A percentile compares a stretch with the other conserved stretches of the same genome.
These are phyloP conservation scores for Amphiprion percula DNA, from an alignment of 2,113 vertebrate species.

Conservation along the genomic window DNA sequence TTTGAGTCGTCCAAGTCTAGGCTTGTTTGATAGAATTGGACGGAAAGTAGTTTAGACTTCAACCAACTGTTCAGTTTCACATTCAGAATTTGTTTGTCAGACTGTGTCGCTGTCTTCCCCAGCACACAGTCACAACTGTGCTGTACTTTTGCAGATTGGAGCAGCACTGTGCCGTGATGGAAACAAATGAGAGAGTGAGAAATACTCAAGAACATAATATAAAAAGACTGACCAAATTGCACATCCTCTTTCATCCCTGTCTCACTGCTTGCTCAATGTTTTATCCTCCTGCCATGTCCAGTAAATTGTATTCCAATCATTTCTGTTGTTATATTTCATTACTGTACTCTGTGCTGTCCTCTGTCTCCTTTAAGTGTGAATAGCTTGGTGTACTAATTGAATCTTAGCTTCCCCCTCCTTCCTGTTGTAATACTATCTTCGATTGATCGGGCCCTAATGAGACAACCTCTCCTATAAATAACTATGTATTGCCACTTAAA, in stretches of 20 bases:
- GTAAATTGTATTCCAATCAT: conserved; percentile 1
- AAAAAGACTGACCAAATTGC: conserved; percentile 30
- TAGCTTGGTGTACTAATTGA: conserved; percentile 24
- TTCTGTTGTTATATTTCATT: conserved; percentile 34
- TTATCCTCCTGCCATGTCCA: conserved; percentile 16
- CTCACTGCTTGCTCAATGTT: neutral
- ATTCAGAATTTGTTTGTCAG: conserved; percentile 27
- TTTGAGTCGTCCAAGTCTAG: conserved; percentile 15
- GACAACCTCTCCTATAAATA: conserved; percentile 62
- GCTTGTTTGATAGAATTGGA: conserved; percentile 6
- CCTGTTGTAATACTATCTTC: conserved; percentile 45
- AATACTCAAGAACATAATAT: neutral
- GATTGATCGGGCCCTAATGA: conserved; percentile 55
- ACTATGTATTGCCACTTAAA: conserved; percentile 42
- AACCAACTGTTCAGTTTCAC: conserved; percentile 40
- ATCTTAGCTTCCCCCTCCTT: conserved; percentile 32
- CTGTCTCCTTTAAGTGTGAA: conserved; percentile 26
- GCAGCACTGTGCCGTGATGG: conserved; percentile 5
- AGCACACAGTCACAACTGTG: conserved; percentile 6
- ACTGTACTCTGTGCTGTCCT: conserved; percentile 10
- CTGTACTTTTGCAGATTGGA: conserved; percentile 34
- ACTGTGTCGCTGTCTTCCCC: conserved; percentile 7
- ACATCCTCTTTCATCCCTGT: neutral
- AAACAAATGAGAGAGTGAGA: conserved; percentile 40
- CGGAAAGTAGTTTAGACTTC: neutral